phyloP scores from a whole-genome alignment of 1,140 invertebrate genomes.

The Thaumetopoea pityocampa region DNA sequence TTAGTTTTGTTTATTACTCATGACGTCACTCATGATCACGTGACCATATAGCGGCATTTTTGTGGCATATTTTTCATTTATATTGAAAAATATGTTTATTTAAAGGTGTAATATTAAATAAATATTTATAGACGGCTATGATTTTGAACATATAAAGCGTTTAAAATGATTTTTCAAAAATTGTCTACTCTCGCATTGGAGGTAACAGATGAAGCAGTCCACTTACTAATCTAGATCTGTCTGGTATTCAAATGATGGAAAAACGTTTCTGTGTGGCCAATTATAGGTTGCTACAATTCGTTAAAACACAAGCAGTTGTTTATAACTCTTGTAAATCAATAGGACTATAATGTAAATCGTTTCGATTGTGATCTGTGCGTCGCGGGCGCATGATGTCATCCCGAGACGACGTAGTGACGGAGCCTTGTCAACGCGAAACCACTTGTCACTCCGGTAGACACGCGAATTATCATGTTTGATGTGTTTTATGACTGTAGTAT shows the following conservation, averaged over 20 bases:
- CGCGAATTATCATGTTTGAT: conserved; percentile 9
- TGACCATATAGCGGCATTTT: too few relatives aligned
- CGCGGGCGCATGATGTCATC: conserved; percentile 56
- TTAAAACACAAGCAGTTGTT: conserved; percentile 36
- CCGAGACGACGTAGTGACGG: conserved; percentile 23
- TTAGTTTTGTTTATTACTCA: too few relatives aligned
- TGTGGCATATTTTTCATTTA: too few relatives aligned
- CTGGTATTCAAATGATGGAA: too few relatives aligned
- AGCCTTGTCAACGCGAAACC: conserved; percentile 39
- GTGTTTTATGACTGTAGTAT: neutral
- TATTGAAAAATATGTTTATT: too few relatives aligned
- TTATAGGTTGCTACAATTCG: conserved; percentile 35
- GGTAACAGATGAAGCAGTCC: neutral
- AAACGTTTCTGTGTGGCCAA: conserved; percentile 33
- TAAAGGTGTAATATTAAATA: too few relatives aligned
- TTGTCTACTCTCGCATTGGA: too few relatives aligned
- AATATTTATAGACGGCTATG: too few relatives aligned
- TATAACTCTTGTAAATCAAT: conserved; percentile 54
- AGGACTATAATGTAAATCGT: conserved; percentile 60
- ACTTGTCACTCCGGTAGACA: conserved; percentile 20
- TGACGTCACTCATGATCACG: too few relatives aligned
- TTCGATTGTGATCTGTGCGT: conserved; percentile 50
- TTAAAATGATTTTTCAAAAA: too few relatives aligned
- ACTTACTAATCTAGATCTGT: conserved; percentile 7
- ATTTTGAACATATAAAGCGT: too few relatives aligned